phyloP scores from a whole-genome alignment of 2,797 vertebrate species.

The Pelobates cultripes region DNA sequence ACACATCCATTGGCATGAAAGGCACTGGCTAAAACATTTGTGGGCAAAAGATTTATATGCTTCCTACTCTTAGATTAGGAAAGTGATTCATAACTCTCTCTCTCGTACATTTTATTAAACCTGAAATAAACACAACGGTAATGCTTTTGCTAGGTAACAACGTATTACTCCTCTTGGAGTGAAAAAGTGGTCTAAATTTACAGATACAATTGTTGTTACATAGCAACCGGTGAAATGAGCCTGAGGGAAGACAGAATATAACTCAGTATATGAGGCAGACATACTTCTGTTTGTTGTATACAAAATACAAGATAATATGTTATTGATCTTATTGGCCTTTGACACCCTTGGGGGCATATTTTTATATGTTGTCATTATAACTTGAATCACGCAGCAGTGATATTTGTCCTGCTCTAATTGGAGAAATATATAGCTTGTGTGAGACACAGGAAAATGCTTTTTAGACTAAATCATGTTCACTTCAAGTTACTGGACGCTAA shows the following conservation, averaged over 20 bases:
- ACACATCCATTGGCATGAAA: too few species aligned
- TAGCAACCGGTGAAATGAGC: not conserved
- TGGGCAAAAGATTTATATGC: too few species aligned
- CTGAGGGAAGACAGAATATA: conserved; percentile 21
- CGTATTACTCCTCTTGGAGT: not conserved
- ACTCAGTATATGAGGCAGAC: conserved; percentile 35
- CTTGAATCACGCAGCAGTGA: conserved; percentile 29
- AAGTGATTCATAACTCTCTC: too few species aligned
- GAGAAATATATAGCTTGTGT: conserved; percentile 30
- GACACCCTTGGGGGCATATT: conserved; percentile 41
- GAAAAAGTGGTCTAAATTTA: not conserved
- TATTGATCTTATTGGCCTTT: conserved; percentile 46
- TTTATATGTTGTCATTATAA: conserved; percentile 41
- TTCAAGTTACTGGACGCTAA: not conserved
- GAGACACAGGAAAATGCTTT: not conserved
- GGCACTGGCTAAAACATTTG: too few species aligned
- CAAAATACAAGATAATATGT: conserved; percentile 48
- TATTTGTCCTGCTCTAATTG: conserved; percentile 39
- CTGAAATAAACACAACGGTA: too few species aligned
- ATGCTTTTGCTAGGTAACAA: too few species aligned
- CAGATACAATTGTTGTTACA: not conserved
- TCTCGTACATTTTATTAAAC: too few species aligned
- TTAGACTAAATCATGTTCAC: conserved; percentile 19
- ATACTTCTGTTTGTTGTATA: conserved; percentile 38
- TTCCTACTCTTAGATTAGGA: too few species aligned